Percentiles rank a stretch among this genome's conserved stretches.
Conservation (phyloP, 2,888 invertebrate species). For the Oscheius sp. region DNA sequence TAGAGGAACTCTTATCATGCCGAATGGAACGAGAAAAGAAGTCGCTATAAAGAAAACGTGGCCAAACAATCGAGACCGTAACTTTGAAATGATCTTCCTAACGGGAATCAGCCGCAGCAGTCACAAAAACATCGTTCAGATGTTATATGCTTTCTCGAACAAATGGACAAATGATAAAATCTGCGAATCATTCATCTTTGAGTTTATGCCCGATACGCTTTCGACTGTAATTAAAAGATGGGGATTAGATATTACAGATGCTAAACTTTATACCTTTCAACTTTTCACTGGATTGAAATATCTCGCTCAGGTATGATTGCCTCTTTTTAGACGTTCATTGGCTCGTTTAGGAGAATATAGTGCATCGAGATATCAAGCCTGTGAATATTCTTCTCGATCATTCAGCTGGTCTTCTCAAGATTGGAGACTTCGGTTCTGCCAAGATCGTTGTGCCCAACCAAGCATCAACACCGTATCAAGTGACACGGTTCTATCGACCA, state of each 20-base stretch:
- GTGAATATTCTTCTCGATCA: conserved; percentile 57
- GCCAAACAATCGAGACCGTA: conserved; percentile 47
- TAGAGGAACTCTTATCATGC: conserved; percentile 38
- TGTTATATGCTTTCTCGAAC: conserved; percentile 52
- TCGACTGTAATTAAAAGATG: conserved; percentile 34
- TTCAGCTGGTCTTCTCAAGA: conserved; percentile 49
- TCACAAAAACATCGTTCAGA: conserved; percentile 58
- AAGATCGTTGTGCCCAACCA: conserved; percentile 46
- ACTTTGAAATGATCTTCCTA: conserved; percentile 50
- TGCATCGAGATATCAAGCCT: conserved; percentile 51
- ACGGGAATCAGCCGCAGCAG: conserved; percentile 45
- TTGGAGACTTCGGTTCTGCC: conserved; percentile 62
- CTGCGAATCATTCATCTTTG: conserved; percentile 59
- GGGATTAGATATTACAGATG: conserved; percentile 46
- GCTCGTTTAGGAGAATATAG: conserved; percentile 36
- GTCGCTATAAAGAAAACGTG: conserved; percentile 63
- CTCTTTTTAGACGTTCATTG: neutral
- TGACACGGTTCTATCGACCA: conserved; percentile 61
- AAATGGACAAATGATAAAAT: conserved; percentile 27
- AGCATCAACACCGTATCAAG: conserved; percentile 51
- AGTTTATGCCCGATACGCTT: conserved; percentile 52
- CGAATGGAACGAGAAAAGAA: conserved; percentile 40
- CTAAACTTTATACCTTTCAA: conserved; percentile 64
- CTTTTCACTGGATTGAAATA: conserved; percentile 58
- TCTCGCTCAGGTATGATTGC: conserved; percentile 37